Evolutionary conservation across 2,113 vertebrate genomes (phyloP), one percentile per base, ranked within the genome.

Genomic region (Rafetus swinhoei): DNA sequence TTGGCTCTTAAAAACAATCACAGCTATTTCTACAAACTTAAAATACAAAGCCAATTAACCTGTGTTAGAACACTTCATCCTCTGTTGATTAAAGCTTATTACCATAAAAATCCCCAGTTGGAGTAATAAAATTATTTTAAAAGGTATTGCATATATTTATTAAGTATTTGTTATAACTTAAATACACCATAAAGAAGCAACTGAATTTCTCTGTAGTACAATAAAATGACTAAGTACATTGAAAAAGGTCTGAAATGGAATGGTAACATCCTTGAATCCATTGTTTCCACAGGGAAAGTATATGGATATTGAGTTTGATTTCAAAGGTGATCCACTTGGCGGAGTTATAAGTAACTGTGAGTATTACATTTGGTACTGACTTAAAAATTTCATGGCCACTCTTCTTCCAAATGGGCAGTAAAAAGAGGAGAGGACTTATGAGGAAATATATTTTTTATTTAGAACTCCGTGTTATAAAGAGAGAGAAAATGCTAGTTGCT

Each of bases 311-410:
- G 99, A 99, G 96, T 99, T 99, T 98, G 99, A 99, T 98, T 99
- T 99, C 97, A 99, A 99, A 98, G 99, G 99, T 35, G 99, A 99
- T 95, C 99, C 99, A 1, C 97, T 99, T 87, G 99, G 99, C 84
- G 99, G 99, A 97, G 99, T 99, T 95, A 99, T 99, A 98, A 99
- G 99, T 97, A 99, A 99, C 98, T 99, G 99, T 99, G 97, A 99
- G 99, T 99, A 98, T 96, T 92, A 72, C 45, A 81, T 32, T 80
- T 62, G 7, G 6, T 79, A 81, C 60, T 50, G 85, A 62, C 80
- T 93, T 74, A 53, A 93, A 93, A 25, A 53, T 56, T 95, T 89
- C 18, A 79, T 22, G 87, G 65, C 7, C n/a, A n/a, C 45, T n/a
- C 39, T 56, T 76, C 2, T 62, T 29, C 24, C 6, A 8, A 83